Base-by-base conservation (phyloP, 2,797 vertebrate genomes). In the Sylvilagus floridanus region DNA sequence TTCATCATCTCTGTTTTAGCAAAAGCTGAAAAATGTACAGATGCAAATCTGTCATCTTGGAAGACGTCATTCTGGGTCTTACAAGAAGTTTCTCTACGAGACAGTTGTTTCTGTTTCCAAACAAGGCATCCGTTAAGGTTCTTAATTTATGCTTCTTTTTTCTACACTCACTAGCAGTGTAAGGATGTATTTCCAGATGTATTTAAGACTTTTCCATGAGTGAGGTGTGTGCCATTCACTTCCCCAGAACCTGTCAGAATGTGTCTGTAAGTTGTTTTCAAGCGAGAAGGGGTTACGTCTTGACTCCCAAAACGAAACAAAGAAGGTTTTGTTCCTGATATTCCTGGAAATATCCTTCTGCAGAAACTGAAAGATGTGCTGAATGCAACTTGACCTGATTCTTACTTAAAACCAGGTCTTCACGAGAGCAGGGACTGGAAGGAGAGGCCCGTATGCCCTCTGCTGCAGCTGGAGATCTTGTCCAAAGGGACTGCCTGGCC, bases 341-440 rank as follows among this genome's bases (percentile, higher is more conserved):
- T 95, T 96, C 93, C 69, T 95, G 84, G 82, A 96, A 90, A 76
- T 95, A 78, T 78, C 52, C 73, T 94, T 87, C 78, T 14, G 72
- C 14, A 91, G 84, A 92, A 89, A 76, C 68, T 21, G 50, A 91
- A 95, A 91, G 83, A 66, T 90, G 65, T 91, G 28, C 54, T 88
- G 54, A 82, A 35, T 93, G 75, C 65, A 62, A 75, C 50, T 69
- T 96, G 96, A 97, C 97, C 96, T 95, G 87, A 93, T 96, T 96
- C 66, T 95, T 96, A 82, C 71, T 96, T 96, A 85, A 95, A 96
- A 96, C 24, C 91, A 95, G 95, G 84, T 92, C 96, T 96, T 94
- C 66, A 13, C 26, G 84, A 26, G 65, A 92, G 14, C 21, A 52
- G 82, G 72, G 19, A 90, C 62, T 22, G 50, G 68, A 75, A 92